Evolutionary conservation across 1,140 invertebrate species (phyloP).

Genomic region (Drosophila murphyi): DNA sequence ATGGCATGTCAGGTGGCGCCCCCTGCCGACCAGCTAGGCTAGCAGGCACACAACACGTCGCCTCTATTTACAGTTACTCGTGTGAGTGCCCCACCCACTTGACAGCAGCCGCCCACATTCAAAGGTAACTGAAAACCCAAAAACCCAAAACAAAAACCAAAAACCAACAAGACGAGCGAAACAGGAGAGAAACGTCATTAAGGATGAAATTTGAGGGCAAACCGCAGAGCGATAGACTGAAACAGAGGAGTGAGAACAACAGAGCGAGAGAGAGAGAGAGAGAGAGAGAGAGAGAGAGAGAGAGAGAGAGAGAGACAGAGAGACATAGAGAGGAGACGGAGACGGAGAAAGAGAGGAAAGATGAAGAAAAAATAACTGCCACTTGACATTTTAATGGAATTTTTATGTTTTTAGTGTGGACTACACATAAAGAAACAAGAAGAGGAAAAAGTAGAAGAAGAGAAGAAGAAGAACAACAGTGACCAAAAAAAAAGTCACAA

Average conservation of each 20-base stretch:
- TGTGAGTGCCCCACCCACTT: constrained; percentile 20
- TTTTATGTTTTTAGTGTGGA: constrained; percentile 58
- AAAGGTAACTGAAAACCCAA: constrained; percentile 10
- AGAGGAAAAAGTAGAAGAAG: not conserved
- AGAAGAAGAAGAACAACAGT: not conserved
- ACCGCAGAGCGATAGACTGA: not conserved
- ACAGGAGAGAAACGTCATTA: constrained; percentile 22
- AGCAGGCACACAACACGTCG: not conserved
- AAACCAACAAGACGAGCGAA: constrained; percentile 11
- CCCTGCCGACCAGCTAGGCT: constrained; percentile 40
- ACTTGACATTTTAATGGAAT: constrained; percentile 78
- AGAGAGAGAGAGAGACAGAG: too few species aligned
- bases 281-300: not conserved
- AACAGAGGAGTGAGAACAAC: not conserved
- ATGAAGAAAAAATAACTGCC: constrained; percentile 37
- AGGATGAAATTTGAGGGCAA: constrained; percentile 1
- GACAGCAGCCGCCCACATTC: constrained; percentile 6
- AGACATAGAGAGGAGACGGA: not conserved
- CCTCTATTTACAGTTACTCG: constrained; percentile 34
- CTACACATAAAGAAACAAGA: constrained; percentile 15
- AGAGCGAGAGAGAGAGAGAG: constrained; percentile 1
- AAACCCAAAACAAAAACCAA: not conserved
- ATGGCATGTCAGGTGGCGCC: constrained; percentile 45
- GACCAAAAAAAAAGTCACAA: not conserved
- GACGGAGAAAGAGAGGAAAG: not conserved